phyloP scores from a whole-genome alignment of 2,797 vertebrate genomes.

The Hemitrygon akajei region DNA sequence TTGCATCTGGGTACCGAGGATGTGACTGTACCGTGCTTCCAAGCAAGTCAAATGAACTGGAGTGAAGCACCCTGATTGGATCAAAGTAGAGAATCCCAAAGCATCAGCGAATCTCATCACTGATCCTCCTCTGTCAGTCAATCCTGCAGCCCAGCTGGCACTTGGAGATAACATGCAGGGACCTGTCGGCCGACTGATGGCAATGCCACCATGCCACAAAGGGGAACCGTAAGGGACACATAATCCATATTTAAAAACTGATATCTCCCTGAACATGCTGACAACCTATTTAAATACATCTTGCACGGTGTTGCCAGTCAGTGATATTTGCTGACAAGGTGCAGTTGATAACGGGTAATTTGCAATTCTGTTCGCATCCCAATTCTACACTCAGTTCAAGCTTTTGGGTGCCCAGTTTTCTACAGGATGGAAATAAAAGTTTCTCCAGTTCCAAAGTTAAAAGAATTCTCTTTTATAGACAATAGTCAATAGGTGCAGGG shows the following conservation, averaged over 20 bases:
- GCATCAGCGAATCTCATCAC: no score
- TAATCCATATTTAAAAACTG: neutral
- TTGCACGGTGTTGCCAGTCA: neutral
- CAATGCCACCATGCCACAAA: neutral
- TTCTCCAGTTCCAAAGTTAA: no score
- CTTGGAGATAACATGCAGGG: neutral
- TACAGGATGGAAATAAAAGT: neutral
- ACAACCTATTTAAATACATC: neutral
- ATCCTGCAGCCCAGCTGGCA: neutral
- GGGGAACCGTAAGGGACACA: no score
- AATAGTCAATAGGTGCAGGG: no score
- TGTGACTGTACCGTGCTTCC: neutral
- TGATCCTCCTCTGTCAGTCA: neutral
- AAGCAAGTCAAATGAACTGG: neutral
- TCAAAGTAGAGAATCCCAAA: neutral
- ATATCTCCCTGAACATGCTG: neutral
- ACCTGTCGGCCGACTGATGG: no score
- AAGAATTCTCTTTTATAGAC: no score
- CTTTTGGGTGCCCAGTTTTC: neutral
- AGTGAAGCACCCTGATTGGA: neutral
- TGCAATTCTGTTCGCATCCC: neutral
- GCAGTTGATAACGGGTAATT: neutral
- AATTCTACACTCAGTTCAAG: no score
- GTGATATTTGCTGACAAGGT: no score
- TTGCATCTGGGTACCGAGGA: neutral